These are phyloP conservation scores for Lamellibrachia columna DNA, from an alignment of 2,888 invertebrate genomes.

Conservation along the genomic window DNA sequence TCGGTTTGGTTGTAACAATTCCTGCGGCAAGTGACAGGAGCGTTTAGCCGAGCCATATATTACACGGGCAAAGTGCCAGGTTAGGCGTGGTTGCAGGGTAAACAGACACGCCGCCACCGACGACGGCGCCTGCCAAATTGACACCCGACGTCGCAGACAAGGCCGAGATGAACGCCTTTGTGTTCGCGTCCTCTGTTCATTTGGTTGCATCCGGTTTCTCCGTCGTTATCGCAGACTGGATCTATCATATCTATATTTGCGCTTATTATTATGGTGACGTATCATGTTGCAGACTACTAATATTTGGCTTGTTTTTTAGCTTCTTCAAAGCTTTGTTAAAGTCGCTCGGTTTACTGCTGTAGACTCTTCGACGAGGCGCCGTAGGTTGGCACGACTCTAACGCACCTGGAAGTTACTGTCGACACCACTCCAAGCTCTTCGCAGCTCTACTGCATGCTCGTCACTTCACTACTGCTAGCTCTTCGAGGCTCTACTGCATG, in stretches of 20 bases:
- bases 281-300: constrained; percentile 1
- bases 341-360: neutral
- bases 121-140: neutral
- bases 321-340: neutral
- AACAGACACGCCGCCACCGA: neutral
- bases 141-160: neutral
- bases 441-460: too few relatives aligned
- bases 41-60: neutral
- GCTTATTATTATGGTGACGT: neutral
- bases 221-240: neutral
- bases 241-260: constrained; percentile 11
- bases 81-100: constrained; percentile 5
- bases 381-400: neutral
- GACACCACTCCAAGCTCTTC: neutral
- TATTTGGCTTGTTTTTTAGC: neutral
- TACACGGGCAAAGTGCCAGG: neutral
- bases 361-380: neutral
- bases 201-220: neutral
- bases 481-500: too few relatives aligned
- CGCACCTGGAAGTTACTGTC: neutral
- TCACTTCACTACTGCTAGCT: too few relatives aligned
- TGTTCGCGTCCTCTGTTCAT: neutral
- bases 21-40: neutral
- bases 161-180: neutral
- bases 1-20: neutral